Percentiles rank a stretch among this genome's conserved stretches.
Conservation (phyloP, 2,888 invertebrate genomes). For the Meteorus cinctellus region DNA sequence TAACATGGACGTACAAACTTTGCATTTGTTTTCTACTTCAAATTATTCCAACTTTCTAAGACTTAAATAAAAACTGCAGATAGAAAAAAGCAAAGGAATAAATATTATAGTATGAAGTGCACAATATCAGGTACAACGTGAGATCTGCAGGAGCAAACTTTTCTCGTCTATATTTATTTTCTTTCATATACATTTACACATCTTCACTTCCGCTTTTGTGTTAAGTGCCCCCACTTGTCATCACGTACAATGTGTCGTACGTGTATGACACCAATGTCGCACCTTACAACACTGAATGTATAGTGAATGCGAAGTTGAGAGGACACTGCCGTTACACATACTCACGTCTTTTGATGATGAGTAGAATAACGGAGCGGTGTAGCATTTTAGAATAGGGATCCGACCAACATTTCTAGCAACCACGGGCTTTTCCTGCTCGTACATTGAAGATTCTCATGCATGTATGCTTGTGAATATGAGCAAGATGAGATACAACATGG, state of each 20-base stretch:
- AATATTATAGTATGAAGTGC: neutral
- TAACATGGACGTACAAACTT: too few species aligned
- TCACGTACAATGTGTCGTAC: slow-evolving; percentile 48
- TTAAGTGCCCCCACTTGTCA: slow-evolving; percentile 29
- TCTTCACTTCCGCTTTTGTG: slow-evolving; percentile 11
- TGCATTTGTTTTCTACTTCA: too few species aligned
- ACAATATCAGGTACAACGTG: neutral
- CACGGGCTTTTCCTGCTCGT: neutral
- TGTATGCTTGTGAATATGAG: neutral
- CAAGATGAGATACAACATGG: neutral
- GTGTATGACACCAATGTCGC: slow-evolving; percentile 48
- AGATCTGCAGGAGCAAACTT: neutral
- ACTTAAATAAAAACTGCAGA: neutral
- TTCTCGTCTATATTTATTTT: neutral
- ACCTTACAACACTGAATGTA: slow-evolving; percentile 49
- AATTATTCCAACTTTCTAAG: too few species aligned
- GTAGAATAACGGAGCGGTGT: slow-evolving; percentile 23
- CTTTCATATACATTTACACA: neutral
- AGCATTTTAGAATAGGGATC: slow-evolving; percentile 26
- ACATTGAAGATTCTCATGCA: neutral
- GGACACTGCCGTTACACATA: slow-evolving; percentile 54
- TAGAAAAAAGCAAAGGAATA: neutral
- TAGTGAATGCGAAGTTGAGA: slow-evolving; percentile 46
- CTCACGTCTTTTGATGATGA: slow-evolving; percentile 47
- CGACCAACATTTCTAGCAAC: neutral